phyloP scores from a whole-genome alignment of 2,797 vertebrate genomes.

The Pseudochirops cupreus region DNA sequence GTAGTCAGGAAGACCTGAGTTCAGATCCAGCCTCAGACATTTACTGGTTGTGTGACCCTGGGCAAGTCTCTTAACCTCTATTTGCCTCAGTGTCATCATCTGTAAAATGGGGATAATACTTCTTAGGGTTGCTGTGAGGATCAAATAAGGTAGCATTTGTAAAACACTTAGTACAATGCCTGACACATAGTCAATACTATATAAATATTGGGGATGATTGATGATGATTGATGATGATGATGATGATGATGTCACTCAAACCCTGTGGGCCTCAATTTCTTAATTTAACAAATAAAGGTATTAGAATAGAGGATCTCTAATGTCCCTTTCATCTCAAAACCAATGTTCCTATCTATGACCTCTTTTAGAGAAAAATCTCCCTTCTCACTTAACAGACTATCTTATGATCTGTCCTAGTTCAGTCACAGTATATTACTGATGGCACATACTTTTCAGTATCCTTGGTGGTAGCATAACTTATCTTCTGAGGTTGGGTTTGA shows the following conservation, averaged over 20 bases:
- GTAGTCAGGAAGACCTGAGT: neutral
- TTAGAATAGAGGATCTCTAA: neutral
- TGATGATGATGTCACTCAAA: neutral
- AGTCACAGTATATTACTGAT: neutral
- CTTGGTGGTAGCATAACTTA: constrained; percentile 15
- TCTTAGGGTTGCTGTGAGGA: neutral
- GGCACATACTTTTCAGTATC: neutral
- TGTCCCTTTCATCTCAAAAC: neutral
- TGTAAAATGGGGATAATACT: neutral
- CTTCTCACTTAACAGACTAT: too few species aligned
- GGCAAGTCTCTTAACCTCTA: neutral
- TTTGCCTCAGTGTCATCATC: neutral
- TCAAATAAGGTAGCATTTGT: neutral
- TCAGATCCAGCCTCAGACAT: neutral
- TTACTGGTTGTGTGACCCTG: neutral
- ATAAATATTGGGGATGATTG: neutral
- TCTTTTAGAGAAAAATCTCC: neutral
- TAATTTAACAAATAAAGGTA: neutral
- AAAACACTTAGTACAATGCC: neutral
- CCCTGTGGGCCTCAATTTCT: neutral
- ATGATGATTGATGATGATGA: neutral
- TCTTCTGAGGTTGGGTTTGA: constrained; percentile 27
- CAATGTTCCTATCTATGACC: neutral
- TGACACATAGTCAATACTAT: neutral
- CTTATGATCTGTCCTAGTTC: neutral